Evolutionary conservation across 2,797 vertebrate species (phyloP).

Genomic region (Phylloscopus collybita): DNA sequence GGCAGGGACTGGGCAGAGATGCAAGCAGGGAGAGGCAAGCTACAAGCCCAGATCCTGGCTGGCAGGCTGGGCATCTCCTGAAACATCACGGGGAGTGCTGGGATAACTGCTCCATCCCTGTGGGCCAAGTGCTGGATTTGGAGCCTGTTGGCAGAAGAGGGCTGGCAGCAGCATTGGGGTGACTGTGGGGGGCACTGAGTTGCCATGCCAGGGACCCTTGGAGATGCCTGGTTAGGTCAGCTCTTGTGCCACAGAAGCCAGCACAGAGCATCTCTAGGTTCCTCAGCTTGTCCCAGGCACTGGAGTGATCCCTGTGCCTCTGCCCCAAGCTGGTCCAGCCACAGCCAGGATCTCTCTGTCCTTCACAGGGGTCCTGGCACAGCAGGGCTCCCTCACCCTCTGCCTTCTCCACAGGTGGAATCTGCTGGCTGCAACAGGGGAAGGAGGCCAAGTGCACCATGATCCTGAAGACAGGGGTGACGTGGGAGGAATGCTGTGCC

Average conservation of each 20-base stretch:
- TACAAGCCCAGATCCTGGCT: not conserved
- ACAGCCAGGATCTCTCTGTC: accelerated
- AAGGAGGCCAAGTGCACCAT: conserved; percentile 90
- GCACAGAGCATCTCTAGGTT: accelerated
- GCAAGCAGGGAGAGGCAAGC: not conserved
- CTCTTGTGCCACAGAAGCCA: not conserved
- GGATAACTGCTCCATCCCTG: not conserved
- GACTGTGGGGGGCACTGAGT: accelerated
- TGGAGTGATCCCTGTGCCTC: accelerated
- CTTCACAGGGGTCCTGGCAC: accelerated
- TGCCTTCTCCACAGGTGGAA: conserved; percentile 81
- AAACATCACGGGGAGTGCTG: accelerated
- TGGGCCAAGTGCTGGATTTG: not conserved
- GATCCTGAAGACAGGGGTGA: conserved; percentile 91
- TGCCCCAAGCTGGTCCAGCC: accelerated
- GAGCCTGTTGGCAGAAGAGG: not conserved
- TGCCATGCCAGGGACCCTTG: accelerated
- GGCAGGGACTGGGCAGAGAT: not conserved
- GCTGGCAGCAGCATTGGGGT: accelerated
- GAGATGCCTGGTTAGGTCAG: not conserved
- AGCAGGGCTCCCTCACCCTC: not conserved
- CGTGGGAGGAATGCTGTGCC: conserved; percentile 90
- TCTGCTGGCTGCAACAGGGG: conserved; percentile 95
- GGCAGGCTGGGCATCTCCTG: not conserved
- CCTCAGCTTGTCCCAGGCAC: accelerated